phyloP scores from a whole-genome alignment of 2,797 vertebrate genomes.

The Lates japonicus region DNA sequence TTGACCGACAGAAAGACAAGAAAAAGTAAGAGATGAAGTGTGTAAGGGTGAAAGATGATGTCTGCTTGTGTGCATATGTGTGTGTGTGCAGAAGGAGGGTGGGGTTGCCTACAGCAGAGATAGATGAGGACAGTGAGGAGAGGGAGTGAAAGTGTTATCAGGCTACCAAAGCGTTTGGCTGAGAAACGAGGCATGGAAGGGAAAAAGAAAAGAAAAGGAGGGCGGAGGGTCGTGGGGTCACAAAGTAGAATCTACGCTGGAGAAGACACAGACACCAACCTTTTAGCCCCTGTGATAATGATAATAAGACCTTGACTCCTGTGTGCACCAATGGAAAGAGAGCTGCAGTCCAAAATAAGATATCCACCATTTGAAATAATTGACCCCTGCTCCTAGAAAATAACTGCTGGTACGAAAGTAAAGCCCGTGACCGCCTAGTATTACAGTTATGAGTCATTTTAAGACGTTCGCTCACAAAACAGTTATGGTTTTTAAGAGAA shows the following conservation, averaged over 20 bases:
- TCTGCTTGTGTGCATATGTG: constrained; percentile 22
- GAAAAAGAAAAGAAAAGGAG: constrained; percentile 51
- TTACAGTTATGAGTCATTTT: constrained; percentile 62
- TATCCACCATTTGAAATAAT: constrained; percentile 61
- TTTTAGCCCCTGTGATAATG: constrained; percentile 71
- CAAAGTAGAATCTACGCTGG: constrained; percentile 66
- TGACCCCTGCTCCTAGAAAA: constrained; percentile 61
- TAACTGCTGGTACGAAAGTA: constrained; percentile 31
- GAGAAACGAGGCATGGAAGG: constrained; percentile 66
- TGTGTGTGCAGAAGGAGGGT: constrained; percentile 41
- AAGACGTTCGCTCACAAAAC: constrained; percentile 41
- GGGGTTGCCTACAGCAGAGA: constrained; percentile 60
- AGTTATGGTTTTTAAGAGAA: constrained; percentile 38
- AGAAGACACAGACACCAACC: constrained; percentile 80
- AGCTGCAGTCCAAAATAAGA: constrained; percentile 40
- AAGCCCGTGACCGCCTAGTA: constrained; percentile 47
- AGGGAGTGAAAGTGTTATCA: constrained; percentile 73
- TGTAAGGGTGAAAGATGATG: constrained; percentile 27
- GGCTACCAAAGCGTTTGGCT: constrained; percentile 63
- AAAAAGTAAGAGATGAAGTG: constrained; percentile 11
- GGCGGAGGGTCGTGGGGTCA: constrained; percentile 66
- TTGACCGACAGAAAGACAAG: constrained; percentile 1
- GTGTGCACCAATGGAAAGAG: constrained; percentile 48
- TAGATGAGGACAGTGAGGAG: constrained; percentile 64
- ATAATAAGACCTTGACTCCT: constrained; percentile 70